Conservation (phyloP, 2,113 vertebrate genomes). For the Candoia aspera region DNA sequence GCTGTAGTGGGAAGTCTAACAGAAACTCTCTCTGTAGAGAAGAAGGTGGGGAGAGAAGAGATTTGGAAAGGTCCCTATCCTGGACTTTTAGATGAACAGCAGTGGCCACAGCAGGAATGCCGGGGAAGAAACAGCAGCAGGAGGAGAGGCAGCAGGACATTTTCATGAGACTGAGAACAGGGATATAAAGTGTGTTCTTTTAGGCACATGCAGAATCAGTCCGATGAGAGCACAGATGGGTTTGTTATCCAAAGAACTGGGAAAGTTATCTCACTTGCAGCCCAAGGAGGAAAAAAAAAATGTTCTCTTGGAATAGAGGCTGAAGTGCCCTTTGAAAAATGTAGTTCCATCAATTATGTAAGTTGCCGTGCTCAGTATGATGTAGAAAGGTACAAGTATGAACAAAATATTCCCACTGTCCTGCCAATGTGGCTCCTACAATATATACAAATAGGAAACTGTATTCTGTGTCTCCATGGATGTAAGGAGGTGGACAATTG, state of each 20-base stretch:
- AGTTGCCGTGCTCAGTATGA: neutral
- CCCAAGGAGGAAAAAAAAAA: neutral
- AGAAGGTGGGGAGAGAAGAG: neutral
- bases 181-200: neutral
- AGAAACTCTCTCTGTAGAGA: neutral
- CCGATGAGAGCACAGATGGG: neutral
- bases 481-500: neutral
- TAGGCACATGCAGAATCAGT: neutral
- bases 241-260: neutral
- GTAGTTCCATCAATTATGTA: neutral
- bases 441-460: neutral
- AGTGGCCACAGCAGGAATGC: slow-evolving; percentile 11
- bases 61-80: no score
- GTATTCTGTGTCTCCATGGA: neutral
- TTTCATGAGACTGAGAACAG: neutral
- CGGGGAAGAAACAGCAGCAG: neutral
- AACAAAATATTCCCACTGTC: neutral
- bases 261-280: neutral
- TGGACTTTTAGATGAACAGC: neutral
- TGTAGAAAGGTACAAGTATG: neutral
- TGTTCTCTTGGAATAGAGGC: neutral
- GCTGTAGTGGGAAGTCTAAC: neutral
- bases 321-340: neutral
- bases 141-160: neutral
- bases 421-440: neutral